These are phyloP conservation scores for Amaurobius ferox DNA, from an alignment of 2,888 invertebrate species.

Conservation along the genomic window DNA sequence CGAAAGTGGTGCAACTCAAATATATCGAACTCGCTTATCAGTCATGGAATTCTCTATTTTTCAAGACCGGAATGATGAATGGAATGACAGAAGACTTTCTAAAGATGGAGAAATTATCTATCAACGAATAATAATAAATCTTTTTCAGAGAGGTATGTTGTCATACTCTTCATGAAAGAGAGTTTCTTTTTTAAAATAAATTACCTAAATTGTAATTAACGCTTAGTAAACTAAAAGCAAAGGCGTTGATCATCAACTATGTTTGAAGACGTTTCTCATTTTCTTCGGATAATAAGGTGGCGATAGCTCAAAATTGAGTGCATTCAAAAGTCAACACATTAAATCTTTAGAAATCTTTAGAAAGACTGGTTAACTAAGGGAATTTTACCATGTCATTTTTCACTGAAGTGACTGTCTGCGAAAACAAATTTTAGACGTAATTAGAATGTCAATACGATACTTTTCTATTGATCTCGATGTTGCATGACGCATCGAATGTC, in stretches of 20 bases:
- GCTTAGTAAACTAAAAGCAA: not conserved
- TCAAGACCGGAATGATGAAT: not conserved
- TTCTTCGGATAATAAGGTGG: not conserved
- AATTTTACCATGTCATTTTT: no score
- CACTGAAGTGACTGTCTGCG: no score
- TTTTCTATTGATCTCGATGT: no score
- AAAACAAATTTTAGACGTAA: no score
- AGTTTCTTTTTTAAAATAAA: not conserved
- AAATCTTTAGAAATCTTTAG: not conserved
- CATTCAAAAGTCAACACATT: not conserved
- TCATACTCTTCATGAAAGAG: not conserved
- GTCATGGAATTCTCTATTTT: not conserved
- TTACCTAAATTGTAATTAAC: slow-evolving; percentile 7
- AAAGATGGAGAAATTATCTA: slow-evolving; percentile 3
- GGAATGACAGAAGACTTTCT: not conserved
- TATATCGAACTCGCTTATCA: not conserved
- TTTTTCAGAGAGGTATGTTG: not conserved
- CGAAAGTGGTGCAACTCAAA: not conserved
- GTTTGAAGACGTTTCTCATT: slow-evolving; percentile 1
- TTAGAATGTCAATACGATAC: no score
- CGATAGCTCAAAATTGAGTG: not conserved
- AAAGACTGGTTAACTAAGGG: no score
- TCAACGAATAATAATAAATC: not conserved
- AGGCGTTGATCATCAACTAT: not conserved
- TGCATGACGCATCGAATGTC: no score